A percentile compares a stretch with the other conserved stretches of the same genome.
phyloP scores from a whole-genome alignment of 2,888 invertebrate genomes.

The Mythimna vitellina region DNA sequence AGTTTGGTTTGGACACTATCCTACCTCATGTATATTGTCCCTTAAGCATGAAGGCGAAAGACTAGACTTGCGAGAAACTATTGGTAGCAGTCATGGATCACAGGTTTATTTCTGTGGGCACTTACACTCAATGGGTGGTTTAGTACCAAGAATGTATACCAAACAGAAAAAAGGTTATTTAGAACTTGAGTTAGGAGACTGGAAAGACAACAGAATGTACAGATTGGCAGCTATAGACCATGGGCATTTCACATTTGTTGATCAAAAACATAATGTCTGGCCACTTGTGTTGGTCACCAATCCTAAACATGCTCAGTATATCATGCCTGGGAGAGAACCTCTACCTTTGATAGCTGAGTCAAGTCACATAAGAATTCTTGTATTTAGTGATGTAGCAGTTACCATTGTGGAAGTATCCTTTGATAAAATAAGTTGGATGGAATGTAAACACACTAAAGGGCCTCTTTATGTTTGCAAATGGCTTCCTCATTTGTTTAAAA shows the following conservation, averaged over 20 bases:
- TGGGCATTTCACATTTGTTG: conserved; percentile 96
- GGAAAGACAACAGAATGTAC: conserved; percentile 97
- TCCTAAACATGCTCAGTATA: conserved; percentile 96
- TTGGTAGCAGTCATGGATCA: conserved; percentile 91
- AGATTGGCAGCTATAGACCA: conserved; percentile 96
- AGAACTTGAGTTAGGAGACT: conserved; percentile 97
- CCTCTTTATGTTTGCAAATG: conserved; percentile 94
- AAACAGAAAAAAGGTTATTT: conserved; percentile 95
- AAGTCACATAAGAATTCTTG: conserved; percentile 95
- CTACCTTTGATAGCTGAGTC: conserved; percentile 92
- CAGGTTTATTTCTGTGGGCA: conserved; percentile 97
- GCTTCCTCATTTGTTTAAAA: conserved; percentile 92
- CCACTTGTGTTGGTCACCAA: conserved; percentile 96
- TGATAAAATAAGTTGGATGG: conserved; percentile 92
- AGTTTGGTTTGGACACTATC: conserved; percentile 96
- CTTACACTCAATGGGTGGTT: conserved; percentile 95
- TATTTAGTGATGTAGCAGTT: conserved; percentile 93
- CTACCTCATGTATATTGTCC: conserved; percentile 95
- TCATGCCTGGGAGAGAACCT: conserved; percentile 94
- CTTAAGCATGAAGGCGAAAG: conserved; percentile 87
- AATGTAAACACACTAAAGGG: conserved; percentile 91
- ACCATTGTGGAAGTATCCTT: conserved; percentile 92
- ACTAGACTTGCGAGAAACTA: conserved; percentile 89
- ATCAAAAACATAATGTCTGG: conserved; percentile 94
- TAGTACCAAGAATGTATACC: conserved; percentile 96